Evolutionary conservation across 2,888 invertebrate species (phyloP), one percentile per base, ranked within the genome.

Genomic region (Pristionchus arcanus): DNA sequence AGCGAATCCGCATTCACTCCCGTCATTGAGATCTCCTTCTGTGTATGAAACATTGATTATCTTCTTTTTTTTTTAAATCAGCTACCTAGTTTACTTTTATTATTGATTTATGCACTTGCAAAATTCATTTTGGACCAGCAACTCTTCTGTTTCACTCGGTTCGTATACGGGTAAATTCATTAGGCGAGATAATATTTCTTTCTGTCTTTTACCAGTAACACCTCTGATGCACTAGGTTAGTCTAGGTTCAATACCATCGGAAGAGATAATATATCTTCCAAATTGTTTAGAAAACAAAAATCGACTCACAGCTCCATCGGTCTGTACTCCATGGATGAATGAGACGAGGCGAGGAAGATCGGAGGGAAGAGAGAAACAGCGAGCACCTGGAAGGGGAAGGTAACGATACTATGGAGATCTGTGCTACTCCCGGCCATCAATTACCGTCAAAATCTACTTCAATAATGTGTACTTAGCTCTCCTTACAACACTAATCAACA

Each of bases 351-450:
- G 53, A 21, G 71, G 71, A 28, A 87, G 37, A 49, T 49, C 71
- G 21, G 87, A 87, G 19, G 87, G 87, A 25, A 87, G 71, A n/a
- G 7, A 34, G 71, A 71, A 86, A 25, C 86, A 86, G n/a, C 66
- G 63, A 16, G 34, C 86, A 28, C 86, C 86, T 86, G 85, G 37
- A 5, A 15, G 74, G 19, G n/a, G n/a, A 28, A 21, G 59, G 25
- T 16, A 59, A 19, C 4, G 59, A 5, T 59, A 59, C 59, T 59
- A 59, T 16, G 21, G 25, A 25, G 59, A 25, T 59, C 13, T 19
- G 21, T 59, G 59, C 59, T 25, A 59, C 59, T 15, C 1, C 4
- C 13, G 25, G 5, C 59, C 59, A 5, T 59, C 59, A 59, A 59
- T 49, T 49, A 49, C 42, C 42, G 11, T 49, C 9, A 49, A 3